Conservation (phyloP, 2,113 vertebrate species). For the Platysternon megacephalum region DNA sequence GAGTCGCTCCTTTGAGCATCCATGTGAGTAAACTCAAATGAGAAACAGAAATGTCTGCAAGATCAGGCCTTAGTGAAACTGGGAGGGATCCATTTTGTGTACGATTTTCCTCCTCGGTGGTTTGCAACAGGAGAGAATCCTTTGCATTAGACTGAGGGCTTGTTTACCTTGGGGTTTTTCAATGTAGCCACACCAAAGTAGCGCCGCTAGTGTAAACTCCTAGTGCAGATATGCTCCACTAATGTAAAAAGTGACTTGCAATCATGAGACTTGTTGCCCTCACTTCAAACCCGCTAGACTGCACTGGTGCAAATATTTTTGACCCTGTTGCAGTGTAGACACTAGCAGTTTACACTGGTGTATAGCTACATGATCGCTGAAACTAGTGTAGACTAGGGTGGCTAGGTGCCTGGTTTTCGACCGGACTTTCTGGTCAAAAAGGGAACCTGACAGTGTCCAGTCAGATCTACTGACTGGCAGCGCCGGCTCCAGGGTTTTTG, state of each 20-base stretch:
- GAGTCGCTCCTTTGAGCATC: not conserved
- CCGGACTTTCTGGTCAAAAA: too few relatives aligned
- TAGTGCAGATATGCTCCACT: not conserved
- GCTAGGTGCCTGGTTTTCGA: too few relatives aligned
- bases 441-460: too few relatives aligned
- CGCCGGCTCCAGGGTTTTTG: too few relatives aligned
- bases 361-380: fast-evolving
- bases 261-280: not conserved
- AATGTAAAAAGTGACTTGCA: not conserved
- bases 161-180: not conserved
- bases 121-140: not conserved
- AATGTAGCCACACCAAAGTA: not conserved
- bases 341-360: not conserved
- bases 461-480: too few relatives aligned
- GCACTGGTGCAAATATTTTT: not conserved
- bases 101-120: not conserved
- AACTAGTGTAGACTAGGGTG: not conserved
- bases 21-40: not conserved
- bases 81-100: not conserved
- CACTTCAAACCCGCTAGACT: not conserved
- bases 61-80: not conserved
- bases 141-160: not conserved
- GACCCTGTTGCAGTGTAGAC: fast-evolving
- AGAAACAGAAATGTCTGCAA: not conserved
- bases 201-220: not conserved